These are phyloP conservation scores for Myiothlypis coronata DNA, from an alignment of 2,797 vertebrate species.

Conservation along the genomic window DNA sequence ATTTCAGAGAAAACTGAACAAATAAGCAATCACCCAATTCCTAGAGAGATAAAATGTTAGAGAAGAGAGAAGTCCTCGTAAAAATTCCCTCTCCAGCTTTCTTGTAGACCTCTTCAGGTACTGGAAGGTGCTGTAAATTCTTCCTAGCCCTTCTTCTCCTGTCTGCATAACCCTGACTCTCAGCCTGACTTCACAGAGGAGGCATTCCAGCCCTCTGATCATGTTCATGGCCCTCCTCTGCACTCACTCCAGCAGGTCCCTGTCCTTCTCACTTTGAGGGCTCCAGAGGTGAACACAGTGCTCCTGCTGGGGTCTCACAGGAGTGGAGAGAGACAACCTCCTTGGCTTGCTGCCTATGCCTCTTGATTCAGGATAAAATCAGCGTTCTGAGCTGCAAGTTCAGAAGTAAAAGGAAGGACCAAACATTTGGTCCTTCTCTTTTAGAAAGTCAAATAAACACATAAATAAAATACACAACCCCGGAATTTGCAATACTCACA, in stretches of 20 bases:
- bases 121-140: neutral
- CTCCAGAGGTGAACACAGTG: neutral
- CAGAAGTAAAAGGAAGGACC: neutral
- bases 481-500: neutral
- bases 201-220: neutral
- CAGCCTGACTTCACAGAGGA: neutral
- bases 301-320: neutral
- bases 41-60: neutral
- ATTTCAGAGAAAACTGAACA: neutral
- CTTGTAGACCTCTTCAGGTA: neutral
- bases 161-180: accelerated
- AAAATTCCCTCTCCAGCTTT: neutral
- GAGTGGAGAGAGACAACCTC: too few relatives aligned
- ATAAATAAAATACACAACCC: neutral
- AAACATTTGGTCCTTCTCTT: neutral
- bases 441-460: neutral
- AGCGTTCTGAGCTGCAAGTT: neutral
- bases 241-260: neutral
- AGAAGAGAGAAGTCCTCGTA: neutral
- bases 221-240: neutral
- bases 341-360: accelerated
- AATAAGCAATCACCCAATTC: neutral
- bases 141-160: neutral
- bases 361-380: neutral
- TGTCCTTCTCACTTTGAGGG: neutral